Percentiles rank a stretch among this genome's conserved stretches.
These are phyloP conservation scores for Colius striatus DNA, from an alignment of 2,113 vertebrate species.

Conservation along the genomic window DNA sequence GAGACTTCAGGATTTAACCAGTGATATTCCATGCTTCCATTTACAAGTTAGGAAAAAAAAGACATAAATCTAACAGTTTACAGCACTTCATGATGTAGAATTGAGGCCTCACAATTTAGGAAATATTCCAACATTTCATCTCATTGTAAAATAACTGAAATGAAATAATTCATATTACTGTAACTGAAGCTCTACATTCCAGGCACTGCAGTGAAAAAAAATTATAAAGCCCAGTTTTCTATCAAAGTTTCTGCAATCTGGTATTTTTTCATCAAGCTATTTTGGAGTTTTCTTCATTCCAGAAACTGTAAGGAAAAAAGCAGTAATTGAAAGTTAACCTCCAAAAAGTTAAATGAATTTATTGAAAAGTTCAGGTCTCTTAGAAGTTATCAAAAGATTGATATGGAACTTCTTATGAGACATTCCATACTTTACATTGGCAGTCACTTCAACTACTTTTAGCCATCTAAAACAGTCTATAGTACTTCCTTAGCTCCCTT, in stretches of 20 bases:
- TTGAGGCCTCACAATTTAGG: background rate
- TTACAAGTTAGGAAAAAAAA: background rate
- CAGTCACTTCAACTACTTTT: background rate
- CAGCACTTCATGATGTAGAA: background rate
- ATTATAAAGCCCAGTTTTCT: background rate
- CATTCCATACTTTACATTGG: background rate
- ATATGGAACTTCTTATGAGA: background rate
- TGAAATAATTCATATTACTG: background rate
- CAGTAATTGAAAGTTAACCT: background rate
- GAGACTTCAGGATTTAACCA: background rate
- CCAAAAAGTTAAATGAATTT: background rate
- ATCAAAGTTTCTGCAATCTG: background rate
- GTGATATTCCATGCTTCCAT: background rate
- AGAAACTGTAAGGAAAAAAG: background rate
- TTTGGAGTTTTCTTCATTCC: background rate
- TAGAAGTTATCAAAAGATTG: background rate
- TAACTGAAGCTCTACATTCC: background rate
- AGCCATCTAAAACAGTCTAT: background rate
- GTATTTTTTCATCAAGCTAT: background rate
- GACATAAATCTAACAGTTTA: background rate
- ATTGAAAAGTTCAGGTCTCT: background rate
- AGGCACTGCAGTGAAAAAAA: background rate
- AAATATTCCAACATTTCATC: background rate
- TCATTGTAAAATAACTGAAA: background rate
- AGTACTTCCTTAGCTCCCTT: background rate